Evolutionary conservation across 2,113 vertebrate species (phyloP), one percentile per base, ranked within the genome.

Genomic region (Chinchilla lanigera): DNA sequence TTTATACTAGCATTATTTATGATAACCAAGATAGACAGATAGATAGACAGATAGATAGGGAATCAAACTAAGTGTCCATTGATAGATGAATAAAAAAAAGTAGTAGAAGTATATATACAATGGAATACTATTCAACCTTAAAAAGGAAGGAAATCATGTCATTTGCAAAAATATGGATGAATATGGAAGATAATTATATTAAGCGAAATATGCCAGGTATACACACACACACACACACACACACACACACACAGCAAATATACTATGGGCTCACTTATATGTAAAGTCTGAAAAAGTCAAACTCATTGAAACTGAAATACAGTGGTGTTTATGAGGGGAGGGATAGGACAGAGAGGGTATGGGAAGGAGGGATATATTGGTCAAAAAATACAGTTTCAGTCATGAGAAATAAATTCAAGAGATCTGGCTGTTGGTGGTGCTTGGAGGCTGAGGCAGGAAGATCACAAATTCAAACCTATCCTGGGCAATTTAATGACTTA

Each of bases 341-440:
- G 17, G 13, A 6, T 26, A 35, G 30, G 17, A 10, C 16, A 4
- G 12, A 56, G 4, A 35, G 0, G 17, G 10, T 3, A 8, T 7
- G 35, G 20, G 8, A 14, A 41, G 10, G 41, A 22, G 30, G 9
- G 38, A 71, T 22, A 28, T 41, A 3, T 17, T 58, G 6, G 4
- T 22, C 26, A 69, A 69, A 95, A 44, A 17, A 7, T 47, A 63
- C 50, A 50, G 5, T 50, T 85, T 77, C 35, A n/a, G 60, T 38
- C 9, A 63, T 41, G 24, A 82, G 5, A 20, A 50, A 73, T 69
- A 75, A 73, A 19, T 50, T 91, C 26, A 67, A 82, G 28, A 41
- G 9, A 38, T 41, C 16, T n/a, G 44, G 28, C 44, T 50, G 26
- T 8, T 47, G 44, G 73, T 77, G 24, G 13, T 30, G 6, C 44